Conservation (phyloP, 2,888 invertebrate genomes). For the Drosophila stalkeri region DNA sequence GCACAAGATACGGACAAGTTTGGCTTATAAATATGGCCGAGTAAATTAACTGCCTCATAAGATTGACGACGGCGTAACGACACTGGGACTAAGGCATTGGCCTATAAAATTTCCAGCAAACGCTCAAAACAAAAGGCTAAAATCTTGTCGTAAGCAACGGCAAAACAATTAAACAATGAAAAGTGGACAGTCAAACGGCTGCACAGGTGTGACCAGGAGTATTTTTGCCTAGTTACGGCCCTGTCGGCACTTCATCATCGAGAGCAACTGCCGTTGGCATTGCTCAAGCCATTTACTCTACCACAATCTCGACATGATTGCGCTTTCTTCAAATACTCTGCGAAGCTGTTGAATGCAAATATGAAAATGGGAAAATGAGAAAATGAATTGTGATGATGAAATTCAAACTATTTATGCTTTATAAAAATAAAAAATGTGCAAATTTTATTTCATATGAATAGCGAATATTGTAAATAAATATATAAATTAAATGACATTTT, state of each 20-base stretch:
- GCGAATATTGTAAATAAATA: too few species aligned
- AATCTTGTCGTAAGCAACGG: slow-evolving; percentile 53
- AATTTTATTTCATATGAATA: too few species aligned
- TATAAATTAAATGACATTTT: too few species aligned
- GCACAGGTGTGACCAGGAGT: slow-evolving; percentile 65
- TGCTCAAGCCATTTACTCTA: slow-evolving; percentile 33
- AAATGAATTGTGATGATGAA: too few species aligned
- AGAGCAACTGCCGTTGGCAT: slow-evolving; percentile 49
- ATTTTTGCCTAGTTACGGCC: slow-evolving; percentile 68
- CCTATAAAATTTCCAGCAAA: slow-evolving; percentile 36
- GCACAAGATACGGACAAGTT: slow-evolving; percentile 21
- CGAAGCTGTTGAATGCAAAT: not conserved
- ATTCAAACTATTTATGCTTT: too few species aligned
- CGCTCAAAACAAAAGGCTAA: slow-evolving; percentile 43
- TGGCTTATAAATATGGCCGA: slow-evolving; percentile 47
- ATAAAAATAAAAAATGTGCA: too few species aligned
- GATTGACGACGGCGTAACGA: slow-evolving; percentile 53
- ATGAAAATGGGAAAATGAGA: not conserved
- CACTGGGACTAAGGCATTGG: slow-evolving; percentile 16
- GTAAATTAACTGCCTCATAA: slow-evolving; percentile 64
- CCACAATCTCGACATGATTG: not conserved
- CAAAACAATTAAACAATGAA: slow-evolving; percentile 73
- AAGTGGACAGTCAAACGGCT: slow-evolving; percentile 67
- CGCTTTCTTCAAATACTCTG: slow-evolving; percentile 33
- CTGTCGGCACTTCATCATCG: slow-evolving; percentile 64